phyloP scores from a whole-genome alignment of 2,888 invertebrate species.

The Archips crataeganus region DNA sequence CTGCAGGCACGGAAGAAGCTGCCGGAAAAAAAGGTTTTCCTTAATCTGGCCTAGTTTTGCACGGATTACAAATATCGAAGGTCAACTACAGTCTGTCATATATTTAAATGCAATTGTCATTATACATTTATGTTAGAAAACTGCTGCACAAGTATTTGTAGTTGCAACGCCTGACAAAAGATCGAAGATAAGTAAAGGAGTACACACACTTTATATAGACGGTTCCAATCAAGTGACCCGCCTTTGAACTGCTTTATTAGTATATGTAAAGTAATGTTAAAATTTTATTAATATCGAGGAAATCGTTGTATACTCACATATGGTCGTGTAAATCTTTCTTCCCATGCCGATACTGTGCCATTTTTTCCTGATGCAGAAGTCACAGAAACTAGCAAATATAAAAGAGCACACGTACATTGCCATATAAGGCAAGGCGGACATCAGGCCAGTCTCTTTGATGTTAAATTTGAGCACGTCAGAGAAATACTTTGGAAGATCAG shows the following conservation, averaged over 20 bases:
- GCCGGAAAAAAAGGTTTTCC: conserved; percentile 56
- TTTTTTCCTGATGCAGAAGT: conserved; percentile 86
- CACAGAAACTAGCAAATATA: conserved; percentile 87
- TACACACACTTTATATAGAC: no score
- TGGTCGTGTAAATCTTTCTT: conserved; percentile 88
- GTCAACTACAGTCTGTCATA: neutral
- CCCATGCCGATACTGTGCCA: conserved; percentile 85
- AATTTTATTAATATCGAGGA: neutral
- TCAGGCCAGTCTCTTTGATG: conserved; percentile 87
- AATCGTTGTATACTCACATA: conserved; percentile 77
- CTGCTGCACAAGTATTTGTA: neutral
- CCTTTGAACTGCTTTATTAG: no score
- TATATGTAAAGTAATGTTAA: neutral
- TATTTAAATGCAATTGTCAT: neutral
- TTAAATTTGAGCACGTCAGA: conserved; percentile 87
- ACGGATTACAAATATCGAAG: conserved; percentile 1
- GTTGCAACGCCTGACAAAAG: neutral
- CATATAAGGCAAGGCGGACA: conserved; percentile 88
- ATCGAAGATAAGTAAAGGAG: neutral
- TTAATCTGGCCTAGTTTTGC: conserved; percentile 42
- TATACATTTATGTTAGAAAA: neutral
- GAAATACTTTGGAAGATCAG: conserved; percentile 89
- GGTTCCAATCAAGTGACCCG: no score
- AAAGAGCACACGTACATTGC: conserved; percentile 88
- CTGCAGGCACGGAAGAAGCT: conserved; percentile 88